Conservation (phyloP, 2,113 vertebrate species). For the Haplotaxodon microlepis region DNA sequence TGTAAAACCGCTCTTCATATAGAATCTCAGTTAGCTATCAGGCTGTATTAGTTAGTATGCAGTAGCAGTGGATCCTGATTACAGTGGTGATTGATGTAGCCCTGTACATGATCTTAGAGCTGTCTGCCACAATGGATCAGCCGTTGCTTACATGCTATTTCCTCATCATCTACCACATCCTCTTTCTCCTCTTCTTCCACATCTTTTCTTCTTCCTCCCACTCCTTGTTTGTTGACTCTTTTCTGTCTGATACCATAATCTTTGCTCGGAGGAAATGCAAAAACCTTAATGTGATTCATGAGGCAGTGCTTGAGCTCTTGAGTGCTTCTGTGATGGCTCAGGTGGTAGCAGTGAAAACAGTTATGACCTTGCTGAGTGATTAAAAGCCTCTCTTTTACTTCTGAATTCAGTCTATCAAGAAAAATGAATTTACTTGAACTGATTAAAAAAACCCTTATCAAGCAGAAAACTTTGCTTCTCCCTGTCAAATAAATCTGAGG, state of each 20-base stretch:
- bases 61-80: constrained; percentile 1
- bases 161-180: neutral
- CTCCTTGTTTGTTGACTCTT: neutral
- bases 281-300: neutral
- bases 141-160: neutral
- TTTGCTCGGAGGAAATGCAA: neutral
- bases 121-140: neutral
- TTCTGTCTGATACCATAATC: neutral
- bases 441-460: neutral
- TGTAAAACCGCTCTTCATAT: neutral
- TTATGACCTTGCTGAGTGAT: neutral
- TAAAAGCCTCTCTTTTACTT: neutral
- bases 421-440: neutral
- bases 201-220: neutral
- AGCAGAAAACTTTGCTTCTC: neutral
- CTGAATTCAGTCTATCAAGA: neutral
- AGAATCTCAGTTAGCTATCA: neutral
- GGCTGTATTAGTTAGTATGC: neutral
- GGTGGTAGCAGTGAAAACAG: neutral
- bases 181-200: neutral
- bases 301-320: neutral
- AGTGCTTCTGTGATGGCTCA: neutral
- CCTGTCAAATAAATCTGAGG: neutral
- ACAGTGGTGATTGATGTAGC: constrained; percentile 19
- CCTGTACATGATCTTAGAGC: neutral